Conservation (phyloP, 2,888 invertebrate species). For the Dinocampus coccinellae region DNA sequence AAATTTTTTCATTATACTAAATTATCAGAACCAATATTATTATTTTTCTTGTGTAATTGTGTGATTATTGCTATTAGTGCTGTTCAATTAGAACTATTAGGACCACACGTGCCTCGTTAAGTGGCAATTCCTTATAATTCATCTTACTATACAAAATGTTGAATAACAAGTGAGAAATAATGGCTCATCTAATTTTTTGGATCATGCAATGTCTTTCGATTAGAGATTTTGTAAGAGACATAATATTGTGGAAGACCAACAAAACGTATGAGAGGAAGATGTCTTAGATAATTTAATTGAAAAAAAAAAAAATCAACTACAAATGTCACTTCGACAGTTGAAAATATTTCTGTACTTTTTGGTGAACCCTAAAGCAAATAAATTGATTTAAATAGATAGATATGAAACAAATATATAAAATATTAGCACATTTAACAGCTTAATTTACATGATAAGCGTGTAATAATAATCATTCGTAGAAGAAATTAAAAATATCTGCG, state of each 20-base stretch:
- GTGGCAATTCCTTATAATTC: neutral
- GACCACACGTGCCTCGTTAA: neutral
- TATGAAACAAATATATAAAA: neutral
- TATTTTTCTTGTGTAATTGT: neutral
- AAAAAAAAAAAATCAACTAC: neutral
- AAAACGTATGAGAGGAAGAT: neutral
- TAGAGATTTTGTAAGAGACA: neutral
- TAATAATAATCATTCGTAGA: neutral
- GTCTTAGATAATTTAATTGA: neutral
- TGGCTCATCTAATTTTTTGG: neutral
- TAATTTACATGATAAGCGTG: neutral
- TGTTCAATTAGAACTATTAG: neutral
- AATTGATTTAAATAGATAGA: neutral
- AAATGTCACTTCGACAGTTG: neutral
- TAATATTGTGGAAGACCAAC: neutral
- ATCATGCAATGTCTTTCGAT: neutral
- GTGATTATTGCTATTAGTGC: neutral
- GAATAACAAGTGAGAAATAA: neutral
- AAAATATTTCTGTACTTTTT: neutral
- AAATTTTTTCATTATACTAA: neutral
- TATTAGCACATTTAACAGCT: neutral
- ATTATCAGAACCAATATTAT: neutral
- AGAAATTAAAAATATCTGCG: neutral
- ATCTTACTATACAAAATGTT: neutral
- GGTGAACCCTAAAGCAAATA: neutral